Percentiles rank a stretch among this genome's conserved stretches.
These are phyloP conservation scores for Anhinga rufa DNA, from an alignment of 2,113 vertebrate genomes.

Conservation along the genomic window DNA sequence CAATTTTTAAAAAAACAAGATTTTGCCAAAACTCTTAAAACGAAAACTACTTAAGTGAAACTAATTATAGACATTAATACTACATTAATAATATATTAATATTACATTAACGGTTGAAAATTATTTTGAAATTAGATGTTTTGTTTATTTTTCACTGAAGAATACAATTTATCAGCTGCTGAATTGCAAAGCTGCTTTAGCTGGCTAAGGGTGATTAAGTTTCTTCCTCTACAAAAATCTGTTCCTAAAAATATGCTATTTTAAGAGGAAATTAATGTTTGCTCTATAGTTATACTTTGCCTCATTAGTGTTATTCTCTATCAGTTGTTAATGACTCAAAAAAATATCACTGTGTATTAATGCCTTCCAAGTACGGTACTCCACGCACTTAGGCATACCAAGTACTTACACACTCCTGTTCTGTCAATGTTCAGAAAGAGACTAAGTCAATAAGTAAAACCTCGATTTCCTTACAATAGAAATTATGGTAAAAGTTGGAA, in stretches of 20 bases:
- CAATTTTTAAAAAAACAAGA: background rate
- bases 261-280: background rate
- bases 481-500: background rate
- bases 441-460: background rate
- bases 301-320: background rate
- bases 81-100: background rate
- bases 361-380: background rate
- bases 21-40: background rate
- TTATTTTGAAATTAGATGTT: background rate
- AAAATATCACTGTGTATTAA: background rate
- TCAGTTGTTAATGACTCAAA: background rate
- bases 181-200: background rate
- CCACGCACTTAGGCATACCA: accelerated
- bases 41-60: background rate
- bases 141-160: background rate
- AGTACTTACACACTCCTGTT: background rate
- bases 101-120: background rate
- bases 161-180: background rate
- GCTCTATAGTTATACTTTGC: background rate
- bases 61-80: background rate
- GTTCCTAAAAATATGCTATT: background rate
- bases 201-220: background rate
- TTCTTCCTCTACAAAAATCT: background rate
- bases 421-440: background rate
- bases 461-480: background rate